phyloP scores from a whole-genome alignment of 2,888 invertebrate genomes.

The Drosophila setosimentum region DNA sequence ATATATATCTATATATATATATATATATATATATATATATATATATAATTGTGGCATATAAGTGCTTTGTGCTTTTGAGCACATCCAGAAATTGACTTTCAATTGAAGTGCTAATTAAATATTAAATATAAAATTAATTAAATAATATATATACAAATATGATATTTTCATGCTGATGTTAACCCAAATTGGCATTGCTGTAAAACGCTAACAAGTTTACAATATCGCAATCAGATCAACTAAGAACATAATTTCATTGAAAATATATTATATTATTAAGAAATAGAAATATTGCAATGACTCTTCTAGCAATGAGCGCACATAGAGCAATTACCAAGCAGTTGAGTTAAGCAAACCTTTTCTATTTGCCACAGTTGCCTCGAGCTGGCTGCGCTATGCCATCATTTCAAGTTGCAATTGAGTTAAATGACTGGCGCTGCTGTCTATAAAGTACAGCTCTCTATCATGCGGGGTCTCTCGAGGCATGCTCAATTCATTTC shows the following conservation, averaged over 20 bases:
- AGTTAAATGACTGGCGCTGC: conserved; percentile 63
- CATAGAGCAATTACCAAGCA: not conserved
- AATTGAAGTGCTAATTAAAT: not conserved
- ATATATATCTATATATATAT: too few relatives aligned
- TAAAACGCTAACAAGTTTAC: not conserved
- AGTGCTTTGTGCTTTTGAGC: not conserved
- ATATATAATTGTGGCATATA: not conserved
- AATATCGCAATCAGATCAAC: not conserved
- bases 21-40: not conserved
- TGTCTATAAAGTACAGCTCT: conserved; percentile 56
- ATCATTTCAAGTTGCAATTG: conserved; percentile 67
- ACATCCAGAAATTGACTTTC: not conserved
- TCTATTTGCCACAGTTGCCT: conserved; percentile 20
- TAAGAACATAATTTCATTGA: not conserved
- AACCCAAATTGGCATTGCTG: not conserved
- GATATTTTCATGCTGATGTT: not conserved
- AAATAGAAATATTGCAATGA: conserved; percentile 2
- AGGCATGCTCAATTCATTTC: conserved; percentile 16
- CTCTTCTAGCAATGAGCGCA: not conserved
- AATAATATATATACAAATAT: too few relatives aligned
- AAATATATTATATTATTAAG: not conserved
- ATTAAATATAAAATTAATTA: too few relatives aligned
- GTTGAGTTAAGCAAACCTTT: conserved; percentile 36
- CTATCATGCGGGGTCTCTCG: conserved; percentile 49
- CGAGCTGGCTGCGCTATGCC: conserved; percentile 43